Evolutionary conservation across 2,797 vertebrate species (phyloP).

Genomic region (Gymnoscopelus braueri): DNA sequence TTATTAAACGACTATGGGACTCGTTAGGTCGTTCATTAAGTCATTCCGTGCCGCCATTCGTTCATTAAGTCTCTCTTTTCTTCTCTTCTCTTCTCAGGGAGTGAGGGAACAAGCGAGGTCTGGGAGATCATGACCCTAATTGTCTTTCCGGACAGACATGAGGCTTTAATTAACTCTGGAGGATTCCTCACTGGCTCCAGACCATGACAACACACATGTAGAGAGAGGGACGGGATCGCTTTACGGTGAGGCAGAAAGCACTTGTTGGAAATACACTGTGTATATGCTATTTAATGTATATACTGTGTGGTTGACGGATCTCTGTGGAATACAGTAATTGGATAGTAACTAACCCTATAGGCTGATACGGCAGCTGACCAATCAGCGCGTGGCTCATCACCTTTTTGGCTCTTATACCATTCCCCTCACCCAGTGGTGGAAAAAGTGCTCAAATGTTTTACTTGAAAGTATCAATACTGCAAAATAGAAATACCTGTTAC

Average conservation of each 20-base stretch:
- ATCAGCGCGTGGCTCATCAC: no score
- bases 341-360: no score
- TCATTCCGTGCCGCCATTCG: conserved; percentile 78
- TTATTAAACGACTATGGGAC: conserved; percentile 77
- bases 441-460: no score
- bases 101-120: conserved; percentile 71
- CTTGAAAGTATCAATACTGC: no score
- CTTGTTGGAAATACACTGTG: not conserved
- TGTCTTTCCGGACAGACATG: conserved; percentile 71
- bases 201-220: conserved; percentile 53
- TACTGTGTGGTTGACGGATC: no score
- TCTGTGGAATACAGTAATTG: no score
- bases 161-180: conserved; percentile 78
- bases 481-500: no score
- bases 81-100: conserved; percentile 73
- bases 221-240: conserved; percentile 50
- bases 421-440: no score
- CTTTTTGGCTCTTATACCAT: no score
- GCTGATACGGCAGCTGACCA: no score
- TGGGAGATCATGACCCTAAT: conserved; percentile 82
- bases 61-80: conserved; percentile 76
- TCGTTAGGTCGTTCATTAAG: conserved; percentile 82
- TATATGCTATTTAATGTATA: no score
- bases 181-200: conserved; percentile 64
- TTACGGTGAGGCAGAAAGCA: conserved; percentile 61